Conservation (phyloP, 2,888 invertebrate genomes). For the Cerceris rybyensis region DNA sequence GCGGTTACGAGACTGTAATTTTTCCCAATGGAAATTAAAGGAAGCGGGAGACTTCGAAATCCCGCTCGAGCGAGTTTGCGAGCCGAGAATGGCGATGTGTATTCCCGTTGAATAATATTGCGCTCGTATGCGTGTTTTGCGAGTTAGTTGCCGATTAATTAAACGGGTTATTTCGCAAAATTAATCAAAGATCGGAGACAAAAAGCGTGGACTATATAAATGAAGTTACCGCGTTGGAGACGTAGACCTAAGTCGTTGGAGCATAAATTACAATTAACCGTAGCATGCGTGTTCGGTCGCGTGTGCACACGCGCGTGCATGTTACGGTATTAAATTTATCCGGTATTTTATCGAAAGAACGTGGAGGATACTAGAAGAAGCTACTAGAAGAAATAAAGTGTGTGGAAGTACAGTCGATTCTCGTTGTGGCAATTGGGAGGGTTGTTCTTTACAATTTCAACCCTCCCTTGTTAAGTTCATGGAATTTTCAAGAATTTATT, state of each 20-base stretch:
- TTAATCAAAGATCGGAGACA: constrained; percentile 30
- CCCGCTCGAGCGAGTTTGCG: not conserved
- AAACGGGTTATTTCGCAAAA: constrained; percentile 20
- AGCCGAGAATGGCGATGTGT: not conserved
- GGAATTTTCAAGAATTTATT: too few species aligned
- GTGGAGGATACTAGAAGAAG: constrained; percentile 22
- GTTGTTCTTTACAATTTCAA: too few species aligned
- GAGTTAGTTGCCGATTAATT: constrained; percentile 43
- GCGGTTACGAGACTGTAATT: too few species aligned
- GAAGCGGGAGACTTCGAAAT: not conserved
- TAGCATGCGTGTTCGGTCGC: constrained; percentile 53
- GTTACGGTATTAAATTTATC: constrained; percentile 64
- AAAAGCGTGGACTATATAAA: constrained; percentile 47
- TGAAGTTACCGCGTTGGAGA: constrained; percentile 40
- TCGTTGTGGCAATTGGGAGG: too few species aligned
- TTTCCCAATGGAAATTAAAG: too few species aligned
- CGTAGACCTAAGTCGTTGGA: constrained; percentile 48
- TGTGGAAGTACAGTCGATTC: not conserved
- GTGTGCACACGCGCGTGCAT: constrained; percentile 59
- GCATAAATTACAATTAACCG: constrained; percentile 73
- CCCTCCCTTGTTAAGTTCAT: too few species aligned
- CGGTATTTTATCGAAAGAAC: constrained; percentile 55
- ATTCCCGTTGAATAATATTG: constrained; percentile 24
- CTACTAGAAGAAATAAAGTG: not conserved
- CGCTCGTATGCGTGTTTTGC: constrained; percentile 21